Evolutionary conservation across 2,797 vertebrate species (phyloP), one percentile per base, ranked within the genome.

Genomic region (Spondyliosoma cantharus): DNA sequence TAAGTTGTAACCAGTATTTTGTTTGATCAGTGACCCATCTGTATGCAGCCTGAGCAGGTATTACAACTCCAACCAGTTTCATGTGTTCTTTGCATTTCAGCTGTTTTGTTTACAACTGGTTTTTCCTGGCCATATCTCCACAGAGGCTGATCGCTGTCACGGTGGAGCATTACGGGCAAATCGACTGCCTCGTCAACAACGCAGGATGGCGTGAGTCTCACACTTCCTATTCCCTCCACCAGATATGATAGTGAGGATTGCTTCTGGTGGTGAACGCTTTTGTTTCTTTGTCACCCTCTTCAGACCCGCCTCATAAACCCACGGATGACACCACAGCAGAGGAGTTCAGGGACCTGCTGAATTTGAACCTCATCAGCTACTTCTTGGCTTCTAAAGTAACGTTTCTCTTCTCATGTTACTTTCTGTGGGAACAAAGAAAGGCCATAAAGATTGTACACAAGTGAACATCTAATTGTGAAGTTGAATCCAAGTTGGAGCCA

Each of bases 121-220:
- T 66, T 29, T 32, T 15, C 37, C 70, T 17, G n/a, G n/a, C n/a
- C n/a, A n/a, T 66, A 16, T 24, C 12, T 69, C 19, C 72, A n/a
- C 87, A 97, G 96, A 90, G 52, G 2, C 56, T 97, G 80, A 79
- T 96, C 25, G 64, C 77, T 0, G 80, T 86, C 82, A 95, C 96
- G 0, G 46, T 95, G 69, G 73, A 91, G 56, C 88, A 2, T 0
- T 93, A 96, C 0, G 95, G 95, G 78, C 83, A 77, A 71, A 86
- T 97, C 3, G 96, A 96, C 86, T 96, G 96, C 73, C 89, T 97
- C 85, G 95, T 97, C 76, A 96, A 96, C 93, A 97, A 96, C 0
- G 96, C 95, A 1, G 96, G 96, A 19, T 91, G 90, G 89, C 95
- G 95, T 97, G 87, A 96, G 96, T 94, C 37, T 64, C 22, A 0